phyloP scores from a whole-genome alignment of 2,797 vertebrate genomes.

The Loriculus beryllinus region DNA sequence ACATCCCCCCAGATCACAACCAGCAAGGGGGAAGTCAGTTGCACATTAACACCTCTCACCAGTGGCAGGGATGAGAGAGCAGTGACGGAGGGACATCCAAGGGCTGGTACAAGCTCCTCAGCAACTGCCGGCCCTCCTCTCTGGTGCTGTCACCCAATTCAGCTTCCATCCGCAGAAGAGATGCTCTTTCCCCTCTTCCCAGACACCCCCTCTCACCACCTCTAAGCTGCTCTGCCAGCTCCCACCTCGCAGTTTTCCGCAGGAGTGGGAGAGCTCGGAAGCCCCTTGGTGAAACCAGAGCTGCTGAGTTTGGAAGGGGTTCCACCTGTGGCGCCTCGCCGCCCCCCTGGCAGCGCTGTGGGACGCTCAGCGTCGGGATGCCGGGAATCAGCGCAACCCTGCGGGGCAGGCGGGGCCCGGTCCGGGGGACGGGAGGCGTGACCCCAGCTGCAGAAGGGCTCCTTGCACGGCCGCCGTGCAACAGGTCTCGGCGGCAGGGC shows the following conservation, averaged over 20 bases:
- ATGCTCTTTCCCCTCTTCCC: neutral
- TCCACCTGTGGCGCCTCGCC: too few species aligned
- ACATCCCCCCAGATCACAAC: neutral
- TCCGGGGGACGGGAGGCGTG: neutral
- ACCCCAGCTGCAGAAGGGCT: neutral
- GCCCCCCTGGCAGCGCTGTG: neutral
- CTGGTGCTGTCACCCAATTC: neutral
- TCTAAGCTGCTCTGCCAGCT: neutral
- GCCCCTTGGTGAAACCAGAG: neutral
- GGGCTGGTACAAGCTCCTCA: neutral
- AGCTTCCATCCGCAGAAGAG: too few species aligned
- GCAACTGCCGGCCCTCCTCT: neutral
- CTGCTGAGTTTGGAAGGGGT: neutral
- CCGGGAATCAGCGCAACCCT: neutral
- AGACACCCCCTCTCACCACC: neutral
- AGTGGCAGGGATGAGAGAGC: neutral
- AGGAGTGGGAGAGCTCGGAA: neutral
- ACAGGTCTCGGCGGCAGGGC: conserved; percentile 44
- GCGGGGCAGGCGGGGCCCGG: neutral
- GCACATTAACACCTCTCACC: neutral
- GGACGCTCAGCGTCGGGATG: neutral
- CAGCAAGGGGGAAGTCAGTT: neutral
- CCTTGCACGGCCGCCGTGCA: neutral
- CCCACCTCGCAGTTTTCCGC: neutral
- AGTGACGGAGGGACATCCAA: neutral